Evolutionary conservation across 2,888 invertebrate genomes (phyloP).

Genomic region (Drosophila trichaetosa): DNA sequence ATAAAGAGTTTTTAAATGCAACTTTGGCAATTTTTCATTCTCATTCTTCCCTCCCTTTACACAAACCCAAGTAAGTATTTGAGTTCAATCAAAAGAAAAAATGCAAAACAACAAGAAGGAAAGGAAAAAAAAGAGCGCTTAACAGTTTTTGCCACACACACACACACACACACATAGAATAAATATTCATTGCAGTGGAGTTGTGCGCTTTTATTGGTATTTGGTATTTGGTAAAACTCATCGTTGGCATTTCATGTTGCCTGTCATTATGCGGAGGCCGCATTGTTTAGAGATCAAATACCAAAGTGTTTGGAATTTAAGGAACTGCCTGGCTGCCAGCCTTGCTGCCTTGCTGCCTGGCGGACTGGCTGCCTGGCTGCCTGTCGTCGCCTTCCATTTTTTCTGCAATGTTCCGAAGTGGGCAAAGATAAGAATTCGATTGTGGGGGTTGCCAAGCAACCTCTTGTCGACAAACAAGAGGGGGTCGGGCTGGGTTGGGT

Average conservation of each 20-base stretch:
- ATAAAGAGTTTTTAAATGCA: slow-evolving; percentile 80
- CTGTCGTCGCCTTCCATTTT: slow-evolving; percentile 20
- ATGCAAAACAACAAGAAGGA: slow-evolving; percentile 29
- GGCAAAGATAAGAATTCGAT: slow-evolving; percentile 42
- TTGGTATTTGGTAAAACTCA: slow-evolving; percentile 72
- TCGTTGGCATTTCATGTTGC: slow-evolving; percentile 65
- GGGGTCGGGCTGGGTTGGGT: neutral
- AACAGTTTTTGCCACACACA: slow-evolving; percentile 1
- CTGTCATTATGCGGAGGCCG: slow-evolving; percentile 69
- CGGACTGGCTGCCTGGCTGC: neutral
- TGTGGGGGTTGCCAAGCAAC: slow-evolving; percentile 15
- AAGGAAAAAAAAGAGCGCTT: neutral
- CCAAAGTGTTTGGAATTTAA: slow-evolving; percentile 75
- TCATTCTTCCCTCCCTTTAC: neutral
- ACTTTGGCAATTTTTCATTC: neutral
- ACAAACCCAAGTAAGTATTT: slow-evolving; percentile 9
- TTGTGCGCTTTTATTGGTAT: slow-evolving; percentile 49
- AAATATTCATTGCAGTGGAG: slow-evolving; percentile 27
- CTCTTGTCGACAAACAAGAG: slow-evolving; percentile 1
- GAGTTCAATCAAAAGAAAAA: slow-evolving; percentile 24
- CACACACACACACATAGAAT: slow-evolving; percentile 10
- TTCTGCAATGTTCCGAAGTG: slow-evolving; percentile 20
- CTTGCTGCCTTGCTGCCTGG: slow-evolving; percentile 11
- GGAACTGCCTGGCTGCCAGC: slow-evolving; percentile 36
- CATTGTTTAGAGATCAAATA: slow-evolving; percentile 77